A percentile compares a stretch with the other conserved stretches of the same genome.
Conservation (phyloP, 2,888 invertebrate genomes). For the Metacarcinus magister region DNA sequence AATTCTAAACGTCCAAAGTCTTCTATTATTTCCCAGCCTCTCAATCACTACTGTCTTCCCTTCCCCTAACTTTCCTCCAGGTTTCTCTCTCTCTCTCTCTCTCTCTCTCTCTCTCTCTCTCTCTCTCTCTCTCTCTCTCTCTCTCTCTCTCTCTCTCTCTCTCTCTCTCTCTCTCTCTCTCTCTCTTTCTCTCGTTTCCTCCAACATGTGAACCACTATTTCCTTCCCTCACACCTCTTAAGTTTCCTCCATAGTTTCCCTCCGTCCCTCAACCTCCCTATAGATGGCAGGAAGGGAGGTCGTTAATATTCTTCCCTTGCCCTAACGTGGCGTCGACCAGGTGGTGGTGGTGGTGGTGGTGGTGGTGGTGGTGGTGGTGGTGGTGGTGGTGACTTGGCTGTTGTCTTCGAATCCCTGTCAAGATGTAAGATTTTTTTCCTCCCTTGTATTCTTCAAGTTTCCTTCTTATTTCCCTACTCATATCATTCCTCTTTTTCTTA, state of each 20-base stretch:
- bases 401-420: not conserved
- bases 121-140: constrained; percentile 63
- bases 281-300: not conserved
- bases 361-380: not conserved
- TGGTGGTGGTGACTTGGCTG: not conserved
- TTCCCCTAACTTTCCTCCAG: not conserved
- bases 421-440: not conserved
- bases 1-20: not conserved
- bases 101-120: constrained; percentile 58
- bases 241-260: not conserved
- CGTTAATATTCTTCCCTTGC: constrained; percentile 21
- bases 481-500: too few relatives aligned
- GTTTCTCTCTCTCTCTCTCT: constrained; percentile 8
- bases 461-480: too few relatives aligned
- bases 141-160: constrained; percentile 52
- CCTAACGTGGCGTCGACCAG: not conserved
- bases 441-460: too few relatives aligned
- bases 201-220: not conserved
- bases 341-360: constrained; percentile 4
- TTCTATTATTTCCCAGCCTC: not conserved
- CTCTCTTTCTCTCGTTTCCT: not conserved
- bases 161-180: constrained; percentile 10
- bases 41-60: constrained; percentile 6
- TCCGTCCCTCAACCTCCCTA: not conserved
- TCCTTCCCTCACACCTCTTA: not conserved